These are phyloP conservation scores for Sinocyclocheilus anophthalmus DNA, from an alignment of 2,113 vertebrate species.

Conservation along the genomic window DNA sequence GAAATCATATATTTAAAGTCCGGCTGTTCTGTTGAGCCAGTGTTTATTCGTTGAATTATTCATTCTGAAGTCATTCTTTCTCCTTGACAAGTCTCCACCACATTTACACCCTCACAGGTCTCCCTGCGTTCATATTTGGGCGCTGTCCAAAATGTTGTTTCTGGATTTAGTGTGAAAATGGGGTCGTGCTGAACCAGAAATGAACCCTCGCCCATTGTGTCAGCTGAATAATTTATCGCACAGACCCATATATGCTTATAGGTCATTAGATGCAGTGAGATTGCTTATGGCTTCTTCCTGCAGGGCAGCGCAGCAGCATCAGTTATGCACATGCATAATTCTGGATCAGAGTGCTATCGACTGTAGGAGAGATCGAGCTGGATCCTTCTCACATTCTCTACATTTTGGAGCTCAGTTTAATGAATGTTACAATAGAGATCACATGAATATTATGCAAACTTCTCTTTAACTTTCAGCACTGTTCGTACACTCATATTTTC, in stretches of 20 bases:
- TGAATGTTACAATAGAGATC: background rate
- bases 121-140: conserved; percentile 29
- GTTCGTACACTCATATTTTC: background rate
- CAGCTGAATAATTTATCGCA: conserved; percentile 41
- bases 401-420: background rate
- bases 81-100: conserved; percentile 31
- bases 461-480: background rate
- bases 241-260: conserved; percentile 38
- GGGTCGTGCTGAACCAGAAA: conserved; percentile 33
- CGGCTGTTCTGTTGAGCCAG: background rate
- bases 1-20: conserved; percentile 38
- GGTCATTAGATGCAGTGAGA: conserved; percentile 41
- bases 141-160: conserved; percentile 20
- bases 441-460: conserved; percentile 7
- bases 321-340: conserved; percentile 37
- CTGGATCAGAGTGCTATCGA: conserved; percentile 1
- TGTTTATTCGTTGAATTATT: conserved; percentile 44
- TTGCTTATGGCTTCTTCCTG: conserved; percentile 38
- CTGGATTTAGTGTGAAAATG: conserved; percentile 45
- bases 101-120: conserved; percentile 43
- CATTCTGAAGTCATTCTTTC: conserved; percentile 8
- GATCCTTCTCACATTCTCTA: background rate
- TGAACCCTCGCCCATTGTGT: conserved; percentile 21
- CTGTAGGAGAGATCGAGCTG: background rate
- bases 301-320: conserved; percentile 24